These are phyloP conservation scores for Antennarius striatus DNA, from an alignment of 2,113 vertebrate genomes.

Conservation along the genomic window DNA sequence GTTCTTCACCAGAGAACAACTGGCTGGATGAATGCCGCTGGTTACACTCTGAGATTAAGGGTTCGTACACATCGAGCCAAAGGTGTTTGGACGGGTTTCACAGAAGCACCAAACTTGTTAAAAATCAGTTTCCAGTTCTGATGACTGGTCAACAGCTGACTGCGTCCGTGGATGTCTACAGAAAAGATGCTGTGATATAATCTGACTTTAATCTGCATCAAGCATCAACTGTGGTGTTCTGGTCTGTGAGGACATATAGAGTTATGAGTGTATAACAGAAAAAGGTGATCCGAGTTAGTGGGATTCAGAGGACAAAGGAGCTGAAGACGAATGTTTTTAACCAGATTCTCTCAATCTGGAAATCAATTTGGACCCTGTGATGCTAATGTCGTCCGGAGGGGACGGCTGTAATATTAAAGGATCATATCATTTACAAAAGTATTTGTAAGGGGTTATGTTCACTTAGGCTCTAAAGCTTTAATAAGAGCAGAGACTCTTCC, in stretches of 20 bases:
- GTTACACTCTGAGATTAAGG: constrained; percentile 1
- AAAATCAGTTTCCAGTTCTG: background rate
- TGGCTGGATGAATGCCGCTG: background rate
- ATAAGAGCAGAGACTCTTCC: constrained; percentile 24
- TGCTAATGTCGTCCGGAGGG: constrained; percentile 27
- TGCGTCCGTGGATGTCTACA: constrained; percentile 1
- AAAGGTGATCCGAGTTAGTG: no score
- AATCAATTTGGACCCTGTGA: background rate
- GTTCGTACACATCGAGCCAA: background rate
- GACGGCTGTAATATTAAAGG: constrained; percentile 11
- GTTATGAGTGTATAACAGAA: no score
- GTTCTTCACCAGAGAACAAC: background rate
- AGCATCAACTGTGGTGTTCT: background rate
- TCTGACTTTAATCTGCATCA: background rate
- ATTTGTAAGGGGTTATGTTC: constrained; percentile 12
- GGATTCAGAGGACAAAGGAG: no score
- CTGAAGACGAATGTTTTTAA: no score
- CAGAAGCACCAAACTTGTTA: constrained; percentile 6
- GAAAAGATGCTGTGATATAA: background rate
- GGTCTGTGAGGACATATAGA: no score
- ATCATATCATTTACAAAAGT: constrained; percentile 26
- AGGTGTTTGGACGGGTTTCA: constrained; percentile 1
- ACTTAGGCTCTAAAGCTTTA: constrained; percentile 39
- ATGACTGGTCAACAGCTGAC: constrained; percentile 2
- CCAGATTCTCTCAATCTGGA: no score